Percentiles rank a stretch among this genome's conserved stretches.
Evolutionary conservation across 1,140 invertebrate genomes (phyloP).

Genomic region (Cotesia glomerata): DNA sequence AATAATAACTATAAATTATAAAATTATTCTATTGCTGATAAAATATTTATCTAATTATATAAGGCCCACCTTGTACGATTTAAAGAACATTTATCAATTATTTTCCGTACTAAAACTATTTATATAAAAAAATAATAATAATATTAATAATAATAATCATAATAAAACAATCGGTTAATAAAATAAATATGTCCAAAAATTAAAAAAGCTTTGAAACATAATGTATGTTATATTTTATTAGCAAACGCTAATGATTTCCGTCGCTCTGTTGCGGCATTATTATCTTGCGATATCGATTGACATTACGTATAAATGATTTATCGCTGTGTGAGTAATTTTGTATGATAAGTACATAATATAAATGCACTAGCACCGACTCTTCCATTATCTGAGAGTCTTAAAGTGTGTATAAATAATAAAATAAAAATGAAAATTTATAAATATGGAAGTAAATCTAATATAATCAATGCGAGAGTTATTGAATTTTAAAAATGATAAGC

Average conservation of each 20-base stretch:
- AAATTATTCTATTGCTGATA: too few relatives aligned
- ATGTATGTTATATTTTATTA: background rate
- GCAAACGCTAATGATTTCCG: background rate
- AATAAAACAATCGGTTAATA: too few relatives aligned
- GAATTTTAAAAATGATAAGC: slow-evolving; percentile 15
- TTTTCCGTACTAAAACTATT: background rate
- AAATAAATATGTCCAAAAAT: too few relatives aligned
- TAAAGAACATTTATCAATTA: too few relatives aligned
- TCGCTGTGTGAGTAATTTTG: background rate
- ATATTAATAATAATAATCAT: too few relatives aligned
- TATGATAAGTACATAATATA: slow-evolving; percentile 11
- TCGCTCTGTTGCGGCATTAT: background rate
- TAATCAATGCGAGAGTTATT: slow-evolving; percentile 17
- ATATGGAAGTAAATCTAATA: background rate
- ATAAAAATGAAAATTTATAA: slow-evolving; percentile 8
- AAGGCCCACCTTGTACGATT: background rate
- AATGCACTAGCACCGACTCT: slow-evolving; percentile 36
- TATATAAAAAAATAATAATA: too few relatives aligned
- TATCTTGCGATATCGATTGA: background rate
- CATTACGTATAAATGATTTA: background rate
- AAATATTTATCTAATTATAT: background rate
- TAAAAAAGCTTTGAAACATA: background rate
- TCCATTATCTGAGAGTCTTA: slow-evolving; percentile 36
- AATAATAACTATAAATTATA: background rate
- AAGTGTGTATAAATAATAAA: background rate